Evolutionary conservation across 2,888 invertebrate genomes (phyloP), one percentile per base, ranked within the genome.

Genomic region (Mythimna albipuncta): DNA sequence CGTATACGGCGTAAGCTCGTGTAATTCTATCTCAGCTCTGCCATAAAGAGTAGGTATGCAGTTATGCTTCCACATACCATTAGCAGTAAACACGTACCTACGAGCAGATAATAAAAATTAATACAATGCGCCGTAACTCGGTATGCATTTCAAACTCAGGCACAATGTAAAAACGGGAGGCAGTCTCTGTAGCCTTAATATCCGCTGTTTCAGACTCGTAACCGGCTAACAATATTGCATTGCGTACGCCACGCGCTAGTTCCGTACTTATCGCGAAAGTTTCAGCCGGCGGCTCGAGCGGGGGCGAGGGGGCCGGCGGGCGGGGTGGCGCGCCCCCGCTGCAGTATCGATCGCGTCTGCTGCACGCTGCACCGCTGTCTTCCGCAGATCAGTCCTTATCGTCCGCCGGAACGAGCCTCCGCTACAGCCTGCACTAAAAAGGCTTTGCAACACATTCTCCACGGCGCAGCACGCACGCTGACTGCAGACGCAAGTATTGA

Each of bases 201-300:
- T 95, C 95, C 95, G 95, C 93, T 93, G 95, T 95, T 95, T 93
- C 93, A 95, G 93, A 92, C 95, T 95, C 94, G 94, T 94, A 95
- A 94, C 94, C 93, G 93, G 94, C 94, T 95, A 95, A 96, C 96
- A 95, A 95, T 96, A 96, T 96, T 96, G 96, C 95, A 93, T 95
- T 96, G 96, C 96, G 96, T 96, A 95, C 94, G 91, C 93, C 93
- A 95, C 96, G 95, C 96, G 96, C 94, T 96, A 95, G 95, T 95
- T 95, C 93, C 92, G 94, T 95, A 96, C 95, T 96, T 96, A 95
- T 95, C 95, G 94, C 94, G 92, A 95, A 96, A 96, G 92, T 96
- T 96, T 95, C 95, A 95, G 95, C 93, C 93, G 91, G 89, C 93
- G 91, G 89, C 87, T 84, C 87, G 85, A 81, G 81, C 79, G 87